Conservation (phyloP, 2,113 vertebrate species). For the Grammomys surdaster region DNA sequence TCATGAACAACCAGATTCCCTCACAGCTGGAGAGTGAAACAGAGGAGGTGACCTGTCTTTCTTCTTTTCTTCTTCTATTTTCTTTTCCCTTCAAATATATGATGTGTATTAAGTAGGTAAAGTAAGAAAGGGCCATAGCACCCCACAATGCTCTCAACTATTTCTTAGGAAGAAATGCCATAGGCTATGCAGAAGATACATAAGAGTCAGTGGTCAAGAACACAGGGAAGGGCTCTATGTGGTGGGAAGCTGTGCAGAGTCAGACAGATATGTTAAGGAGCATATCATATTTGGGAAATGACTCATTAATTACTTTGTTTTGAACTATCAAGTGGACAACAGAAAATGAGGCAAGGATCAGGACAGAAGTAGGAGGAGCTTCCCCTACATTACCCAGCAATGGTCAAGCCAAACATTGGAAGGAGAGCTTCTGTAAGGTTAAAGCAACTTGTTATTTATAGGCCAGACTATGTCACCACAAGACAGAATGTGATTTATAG, state of each 20-base stretch:
- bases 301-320: not conserved
- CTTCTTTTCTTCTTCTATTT: not conserved
- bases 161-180: not conserved
- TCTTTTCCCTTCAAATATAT: not conserved
- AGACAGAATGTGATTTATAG: not conserved
- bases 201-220: no score
- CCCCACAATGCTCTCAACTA: not conserved
- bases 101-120: not conserved
- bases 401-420: no score
- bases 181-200: no score
- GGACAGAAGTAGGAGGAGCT: not conserved
- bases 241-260: not conserved
- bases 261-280: not conserved
- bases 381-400: no score
- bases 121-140: not conserved
- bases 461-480: no score
- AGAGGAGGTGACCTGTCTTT: not conserved
- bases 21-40: not conserved
- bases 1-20: not conserved
- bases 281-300: not conserved
- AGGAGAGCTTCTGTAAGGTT: no score
- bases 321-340: not conserved
- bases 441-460: no score
- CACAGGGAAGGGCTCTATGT: not conserved
- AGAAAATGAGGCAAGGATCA: not conserved